phyloP scores from a whole-genome alignment of 2,888 invertebrate genomes.

The Nephrotoma flavescens region DNA sequence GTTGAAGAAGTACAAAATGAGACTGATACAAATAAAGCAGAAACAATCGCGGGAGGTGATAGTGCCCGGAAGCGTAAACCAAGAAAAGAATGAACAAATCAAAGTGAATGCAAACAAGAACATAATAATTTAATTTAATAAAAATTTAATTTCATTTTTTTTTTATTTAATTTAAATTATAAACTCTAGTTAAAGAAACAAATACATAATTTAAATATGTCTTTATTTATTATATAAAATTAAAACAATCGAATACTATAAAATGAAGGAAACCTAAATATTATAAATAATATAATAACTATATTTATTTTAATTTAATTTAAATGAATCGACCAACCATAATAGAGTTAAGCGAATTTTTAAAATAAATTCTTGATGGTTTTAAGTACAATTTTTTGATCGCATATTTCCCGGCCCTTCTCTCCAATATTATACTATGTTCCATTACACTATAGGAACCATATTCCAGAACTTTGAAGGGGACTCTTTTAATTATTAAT shows the following conservation, averaged over 20 bases:
- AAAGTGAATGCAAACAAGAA: neutral
- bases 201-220: neutral
- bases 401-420: too few species aligned
- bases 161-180: neutral
- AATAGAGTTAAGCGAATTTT: too few species aligned
- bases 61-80: conserved; percentile 13
- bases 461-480: too few species aligned
- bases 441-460: too few species aligned
- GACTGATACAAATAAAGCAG: too few species aligned
- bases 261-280: neutral
- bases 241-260: neutral
- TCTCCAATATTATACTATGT: too few species aligned
- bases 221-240: neutral
- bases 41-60: conserved; percentile 7
- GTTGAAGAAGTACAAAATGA: too few species aligned
- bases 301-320: neutral
- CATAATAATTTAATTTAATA: neutral
- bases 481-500: too few species aligned
- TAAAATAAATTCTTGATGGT: too few species aligned
- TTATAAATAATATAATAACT: neutral
- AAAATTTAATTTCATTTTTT: neutral
- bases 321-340: too few species aligned
- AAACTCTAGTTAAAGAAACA: neutral
- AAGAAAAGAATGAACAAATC: conserved; percentile 12
- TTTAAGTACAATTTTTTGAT: too few species aligned